Percentiles rank a stretch among this genome's conserved stretches.
These are phyloP conservation scores for Anoplolepis gracilipes DNA, from an alignment of 1,140 invertebrate genomes.

Conservation along the genomic window DNA sequence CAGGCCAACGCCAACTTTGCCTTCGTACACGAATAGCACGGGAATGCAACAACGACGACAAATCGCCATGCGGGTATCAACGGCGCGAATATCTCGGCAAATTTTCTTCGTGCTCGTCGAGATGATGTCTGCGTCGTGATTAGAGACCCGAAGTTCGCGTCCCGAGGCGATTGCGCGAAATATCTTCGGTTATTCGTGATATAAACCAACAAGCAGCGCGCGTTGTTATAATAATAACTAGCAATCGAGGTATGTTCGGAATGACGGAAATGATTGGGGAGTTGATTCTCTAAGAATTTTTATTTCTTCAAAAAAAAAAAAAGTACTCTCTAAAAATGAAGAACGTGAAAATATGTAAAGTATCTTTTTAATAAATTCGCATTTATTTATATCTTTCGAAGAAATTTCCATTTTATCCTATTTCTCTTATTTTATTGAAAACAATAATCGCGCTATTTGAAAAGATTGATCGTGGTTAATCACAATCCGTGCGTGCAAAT, in stretches of 20 bases:
- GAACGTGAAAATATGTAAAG: neutral
- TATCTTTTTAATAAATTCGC: neutral
- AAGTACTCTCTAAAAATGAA: neutral
- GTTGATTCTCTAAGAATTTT: slow-evolving; percentile 9
- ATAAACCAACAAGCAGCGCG: slow-evolving; percentile 33
- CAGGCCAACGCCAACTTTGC: slow-evolving; percentile 33
- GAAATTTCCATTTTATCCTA: neutral
- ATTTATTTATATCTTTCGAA: neutral
- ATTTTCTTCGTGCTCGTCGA: slow-evolving; percentile 6
- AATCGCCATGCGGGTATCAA: slow-evolving; percentile 26
- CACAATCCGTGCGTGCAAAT: slow-evolving; percentile 13
- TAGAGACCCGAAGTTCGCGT: slow-evolving; percentile 33
- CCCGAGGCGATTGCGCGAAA: slow-evolving; percentile 32
- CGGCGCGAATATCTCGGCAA: slow-evolving; percentile 26
- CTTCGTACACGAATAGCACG: neutral
- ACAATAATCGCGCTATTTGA: neutral
- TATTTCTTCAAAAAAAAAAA: neutral
- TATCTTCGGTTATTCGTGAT: slow-evolving; percentile 22
- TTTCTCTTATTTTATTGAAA: neutral
- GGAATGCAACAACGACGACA: neutral
- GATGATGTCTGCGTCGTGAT: slow-evolving; percentile 46
- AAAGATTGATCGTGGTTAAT: slow-evolving; percentile 15
- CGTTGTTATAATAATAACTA: slow-evolving; percentile 53
- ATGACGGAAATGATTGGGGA: slow-evolving; percentile 44
- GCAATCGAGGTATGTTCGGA: slow-evolving; percentile 38